These are phyloP conservation scores for Ammodramus savannarum DNA, from an alignment of 2,113 vertebrate genomes.

Conservation along the genomic window DNA sequence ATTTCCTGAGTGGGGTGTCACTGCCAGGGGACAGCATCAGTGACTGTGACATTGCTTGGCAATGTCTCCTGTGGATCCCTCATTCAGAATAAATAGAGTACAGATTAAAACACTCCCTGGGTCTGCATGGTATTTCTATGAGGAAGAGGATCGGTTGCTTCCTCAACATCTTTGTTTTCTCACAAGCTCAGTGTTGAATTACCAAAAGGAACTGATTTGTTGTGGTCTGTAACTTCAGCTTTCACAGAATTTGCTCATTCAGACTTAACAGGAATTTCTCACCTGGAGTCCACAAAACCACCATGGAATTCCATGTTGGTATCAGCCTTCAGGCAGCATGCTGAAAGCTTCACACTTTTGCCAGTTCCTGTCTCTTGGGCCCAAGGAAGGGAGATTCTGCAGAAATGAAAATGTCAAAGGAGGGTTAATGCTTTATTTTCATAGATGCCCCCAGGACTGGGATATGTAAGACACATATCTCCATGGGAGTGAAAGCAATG, in stretches of 20 bases:
- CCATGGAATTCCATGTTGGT: fast-evolving
- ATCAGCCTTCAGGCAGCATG: fast-evolving
- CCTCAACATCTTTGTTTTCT: neutral
- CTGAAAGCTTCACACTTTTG: neutral
- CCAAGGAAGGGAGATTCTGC: neutral
- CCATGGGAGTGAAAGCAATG: neutral
- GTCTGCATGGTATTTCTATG: neutral
- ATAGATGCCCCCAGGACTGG: neutral
- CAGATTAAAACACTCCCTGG: neutral
- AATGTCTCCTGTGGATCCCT: neutral
- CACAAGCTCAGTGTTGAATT: neutral
- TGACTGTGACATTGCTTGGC: neutral
- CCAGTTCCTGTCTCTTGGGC: neutral
- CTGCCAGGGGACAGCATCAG: neutral
- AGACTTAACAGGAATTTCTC: neutral
- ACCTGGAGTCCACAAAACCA: neutral
- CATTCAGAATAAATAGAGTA: neutral
- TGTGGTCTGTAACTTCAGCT: fast-evolving
- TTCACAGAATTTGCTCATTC: neutral
- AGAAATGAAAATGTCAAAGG: neutral
- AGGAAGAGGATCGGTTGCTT: neutral
- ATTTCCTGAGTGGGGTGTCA: neutral
- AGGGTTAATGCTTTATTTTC: neutral
- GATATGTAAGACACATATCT: fast-evolving
- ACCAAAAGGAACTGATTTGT: neutral